Conservation (phyloP, 2,888 invertebrate genomes). For the Strigamia crassipes region DNA sequence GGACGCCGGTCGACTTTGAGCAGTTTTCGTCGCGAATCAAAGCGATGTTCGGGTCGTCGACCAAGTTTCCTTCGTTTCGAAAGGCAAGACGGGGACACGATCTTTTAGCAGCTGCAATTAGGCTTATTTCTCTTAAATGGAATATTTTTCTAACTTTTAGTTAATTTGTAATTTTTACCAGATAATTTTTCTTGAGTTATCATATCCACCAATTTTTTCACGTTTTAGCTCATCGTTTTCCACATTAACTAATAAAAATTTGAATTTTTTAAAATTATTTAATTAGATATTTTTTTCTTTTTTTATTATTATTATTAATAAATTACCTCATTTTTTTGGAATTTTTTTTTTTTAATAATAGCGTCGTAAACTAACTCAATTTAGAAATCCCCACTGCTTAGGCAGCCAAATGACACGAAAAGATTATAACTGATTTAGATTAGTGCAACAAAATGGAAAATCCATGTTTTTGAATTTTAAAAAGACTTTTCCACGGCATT, state of each 20-base stretch:
- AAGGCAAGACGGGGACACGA: neutral
- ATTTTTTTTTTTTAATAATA: neutral
- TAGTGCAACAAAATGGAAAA: neutral
- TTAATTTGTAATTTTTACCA: neutral
- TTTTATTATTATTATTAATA: neutral
- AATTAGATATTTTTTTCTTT: neutral
- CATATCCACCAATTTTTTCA: neutral
- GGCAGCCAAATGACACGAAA: neutral
- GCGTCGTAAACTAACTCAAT: neutral
- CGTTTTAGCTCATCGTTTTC: neutral
- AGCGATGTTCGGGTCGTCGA: neutral
- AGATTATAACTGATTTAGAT: neutral
- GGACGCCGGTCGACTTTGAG: neutral
- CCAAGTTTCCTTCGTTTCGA: neutral
- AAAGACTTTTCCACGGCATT: neutral
- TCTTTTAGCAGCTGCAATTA: neutral
- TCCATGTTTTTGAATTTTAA: neutral
- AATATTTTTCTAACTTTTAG: too few species aligned
- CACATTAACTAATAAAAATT: neutral
- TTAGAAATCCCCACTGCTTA: neutral
- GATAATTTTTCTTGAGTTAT: neutral
- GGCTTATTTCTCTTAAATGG: neutral
- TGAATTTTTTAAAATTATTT: neutral
- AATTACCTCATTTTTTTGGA: neutral
- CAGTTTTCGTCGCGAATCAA: neutral